These are phyloP conservation scores for Platycheirus albimanus DNA, from an alignment of 2,888 invertebrate species.

Conservation along the genomic window DNA sequence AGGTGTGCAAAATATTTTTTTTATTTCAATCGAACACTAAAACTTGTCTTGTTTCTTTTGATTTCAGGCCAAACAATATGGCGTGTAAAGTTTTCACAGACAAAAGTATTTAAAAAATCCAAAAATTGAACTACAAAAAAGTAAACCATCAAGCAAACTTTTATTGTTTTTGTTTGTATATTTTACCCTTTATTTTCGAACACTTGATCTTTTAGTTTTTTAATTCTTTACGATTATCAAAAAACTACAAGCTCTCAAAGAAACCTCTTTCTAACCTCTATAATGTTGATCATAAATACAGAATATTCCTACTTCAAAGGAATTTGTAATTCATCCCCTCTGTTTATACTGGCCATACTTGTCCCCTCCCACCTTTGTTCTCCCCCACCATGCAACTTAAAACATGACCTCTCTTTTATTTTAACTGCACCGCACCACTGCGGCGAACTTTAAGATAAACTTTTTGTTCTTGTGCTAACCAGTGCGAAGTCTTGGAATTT, in stretches of 20 bases:
- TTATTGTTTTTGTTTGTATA: too few relatives aligned
- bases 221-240: not conserved
- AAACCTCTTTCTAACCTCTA: slow-evolving; percentile 9
- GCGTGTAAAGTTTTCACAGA: too few relatives aligned
- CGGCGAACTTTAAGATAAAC: slow-evolving; percentile 62
- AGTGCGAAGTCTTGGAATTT: slow-evolving; percentile 63
- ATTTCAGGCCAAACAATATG: too few relatives aligned
- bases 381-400: not conserved
- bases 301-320: slow-evolving; percentile 52
- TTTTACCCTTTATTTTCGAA: not conserved
- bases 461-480: slow-evolving; percentile 39
- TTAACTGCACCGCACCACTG: slow-evolving; percentile 53
- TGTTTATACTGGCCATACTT: too few relatives aligned
- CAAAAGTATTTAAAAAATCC: too few relatives aligned
- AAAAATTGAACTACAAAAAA: too few relatives aligned
- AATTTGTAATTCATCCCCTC: slow-evolving; percentile 53
- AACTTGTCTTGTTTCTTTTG: too few relatives aligned
- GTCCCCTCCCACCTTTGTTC: not conserved
- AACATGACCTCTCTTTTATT: slow-evolving; percentile 5
- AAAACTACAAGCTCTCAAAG: not conserved
- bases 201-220: not conserved
- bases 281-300: slow-evolving; percentile 47
- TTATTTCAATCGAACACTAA: too few relatives aligned
- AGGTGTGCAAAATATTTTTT: too few relatives aligned
- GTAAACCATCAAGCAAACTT: too few relatives aligned